These are phyloP conservation scores for Oryctes rhinoceros DNA, from an alignment of 1,140 invertebrate genomes.

Conservation along the genomic window DNA sequence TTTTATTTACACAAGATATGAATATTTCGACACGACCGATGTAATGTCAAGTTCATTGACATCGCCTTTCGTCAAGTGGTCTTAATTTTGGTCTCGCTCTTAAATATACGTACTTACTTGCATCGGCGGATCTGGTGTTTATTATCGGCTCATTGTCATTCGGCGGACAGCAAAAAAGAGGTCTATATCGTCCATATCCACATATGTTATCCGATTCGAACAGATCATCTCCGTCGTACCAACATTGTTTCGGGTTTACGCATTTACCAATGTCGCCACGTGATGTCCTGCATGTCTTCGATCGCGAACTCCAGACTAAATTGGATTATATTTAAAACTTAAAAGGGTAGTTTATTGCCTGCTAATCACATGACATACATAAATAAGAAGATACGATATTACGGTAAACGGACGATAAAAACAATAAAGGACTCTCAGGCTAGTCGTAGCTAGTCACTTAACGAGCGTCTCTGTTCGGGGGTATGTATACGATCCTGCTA, in stretches of 20 bases:
- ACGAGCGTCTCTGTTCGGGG: no score
- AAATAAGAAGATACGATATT: no score
- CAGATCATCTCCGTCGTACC: conserved; percentile 18
- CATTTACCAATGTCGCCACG: neutral
- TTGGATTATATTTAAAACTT: neutral
- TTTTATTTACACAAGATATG: no score
- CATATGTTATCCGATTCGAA: conserved; percentile 5
- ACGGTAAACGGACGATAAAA: no score
- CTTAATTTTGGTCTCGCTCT: neutral
- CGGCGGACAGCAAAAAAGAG: neutral
- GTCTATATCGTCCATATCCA: neutral
- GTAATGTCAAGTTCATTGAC: neutral
- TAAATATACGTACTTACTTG: neutral
- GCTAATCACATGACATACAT: no score
- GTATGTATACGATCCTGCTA: no score
- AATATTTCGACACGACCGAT: neutral
- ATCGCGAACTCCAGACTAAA: neutral
- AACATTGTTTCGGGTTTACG: neutral
- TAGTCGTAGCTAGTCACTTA: no score
- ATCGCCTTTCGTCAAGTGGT: neutral
- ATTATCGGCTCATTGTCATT: neutral
- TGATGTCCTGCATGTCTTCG: neutral
- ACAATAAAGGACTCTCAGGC: no score
- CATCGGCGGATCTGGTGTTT: neutral
- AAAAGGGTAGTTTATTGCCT: no score